Evolutionary conservation across 1,140 invertebrate species (phyloP).

Genomic region (Drosophila subpulchrella): DNA sequence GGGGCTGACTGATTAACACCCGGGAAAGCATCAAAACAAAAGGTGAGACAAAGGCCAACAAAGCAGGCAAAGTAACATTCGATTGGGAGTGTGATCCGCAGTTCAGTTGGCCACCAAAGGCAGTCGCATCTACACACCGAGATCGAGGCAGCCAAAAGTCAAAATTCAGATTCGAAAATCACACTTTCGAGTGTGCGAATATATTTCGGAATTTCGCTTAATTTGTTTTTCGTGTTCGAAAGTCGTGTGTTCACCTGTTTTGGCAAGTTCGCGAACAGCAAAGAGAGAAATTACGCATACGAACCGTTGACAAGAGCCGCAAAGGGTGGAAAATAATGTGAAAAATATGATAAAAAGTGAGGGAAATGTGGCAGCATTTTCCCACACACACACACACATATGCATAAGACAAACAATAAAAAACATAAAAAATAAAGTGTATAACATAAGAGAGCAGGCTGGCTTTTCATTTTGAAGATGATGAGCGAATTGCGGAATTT

Average conservation of each 20-base stretch:
- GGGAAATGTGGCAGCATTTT: conserved; percentile 46
- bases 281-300: conserved; percentile 67
- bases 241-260: conserved; percentile 34
- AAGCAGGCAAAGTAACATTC: conserved; percentile 22
- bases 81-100: conserved; percentile 12
- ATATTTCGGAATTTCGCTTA: conserved; percentile 24
- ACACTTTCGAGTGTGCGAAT: conserved; percentile 27
- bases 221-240: conserved; percentile 56
- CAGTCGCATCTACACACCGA: conserved; percentile 30
- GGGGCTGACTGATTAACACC: conserved; percentile 58
- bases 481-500: conserved; percentile 80
- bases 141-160: conserved; percentile 33
- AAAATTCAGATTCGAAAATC: conserved; percentile 21
- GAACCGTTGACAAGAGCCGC: conserved; percentile 43
- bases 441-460: conserved; percentile 37
- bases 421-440: conserved; percentile 41
- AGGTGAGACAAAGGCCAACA: conserved; percentile 54
- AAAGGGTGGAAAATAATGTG: conserved; percentile 29
- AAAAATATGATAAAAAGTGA: conserved; percentile 40
- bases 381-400: conserved; percentile 18
- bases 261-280: conserved; percentile 33
- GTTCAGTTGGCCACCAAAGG: conserved; percentile 43
- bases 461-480: conserved; percentile 71
- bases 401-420: conserved; percentile 14
- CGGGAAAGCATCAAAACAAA: conserved; percentile 40